Evolutionary conservation across 2,888 invertebrate species (phyloP).

Genomic region (Limenitis camilla): DNA sequence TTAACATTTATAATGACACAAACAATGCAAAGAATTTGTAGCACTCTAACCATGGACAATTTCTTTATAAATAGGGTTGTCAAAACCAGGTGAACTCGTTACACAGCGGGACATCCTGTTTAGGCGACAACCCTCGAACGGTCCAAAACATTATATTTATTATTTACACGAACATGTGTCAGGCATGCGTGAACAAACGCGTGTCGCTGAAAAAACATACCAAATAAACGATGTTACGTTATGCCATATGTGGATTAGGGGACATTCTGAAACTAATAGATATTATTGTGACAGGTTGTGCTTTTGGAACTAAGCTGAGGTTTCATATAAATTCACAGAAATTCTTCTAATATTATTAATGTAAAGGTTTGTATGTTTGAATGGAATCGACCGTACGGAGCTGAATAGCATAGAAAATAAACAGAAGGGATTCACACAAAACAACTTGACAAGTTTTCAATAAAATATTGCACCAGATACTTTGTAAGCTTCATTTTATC

Average conservation of each 20-base stretch:
- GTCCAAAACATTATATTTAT: constrained; percentile 14
- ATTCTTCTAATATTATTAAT: neutral
- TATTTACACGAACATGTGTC: constrained; percentile 41
- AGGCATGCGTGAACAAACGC: constrained; percentile 31
- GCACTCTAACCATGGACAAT: constrained; percentile 35
- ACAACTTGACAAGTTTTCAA: no score
- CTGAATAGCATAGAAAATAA: no score
- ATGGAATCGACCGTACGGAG: no score
- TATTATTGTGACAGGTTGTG: constrained; percentile 19
- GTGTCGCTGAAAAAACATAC: constrained; percentile 34
- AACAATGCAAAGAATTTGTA: constrained; percentile 23
- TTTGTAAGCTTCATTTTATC: no score
- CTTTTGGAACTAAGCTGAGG: neutral
- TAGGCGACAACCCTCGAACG: constrained; percentile 16
- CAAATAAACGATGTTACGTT: constrained; percentile 18
- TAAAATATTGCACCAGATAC: no score
- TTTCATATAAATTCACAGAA: neutral
- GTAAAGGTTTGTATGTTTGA: no score
- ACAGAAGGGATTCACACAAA: no score
- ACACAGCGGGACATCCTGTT: constrained; percentile 36
- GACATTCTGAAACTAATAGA: constrained; percentile 25
- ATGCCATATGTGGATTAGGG: constrained; percentile 25
- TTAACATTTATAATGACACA: constrained; percentile 3
- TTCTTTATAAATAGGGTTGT: constrained; percentile 51
- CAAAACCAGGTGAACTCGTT: constrained; percentile 41